These are phyloP conservation scores for Dasyornis broadbenti DNA, from an alignment of 2,113 vertebrate species.

Conservation along the genomic window DNA sequence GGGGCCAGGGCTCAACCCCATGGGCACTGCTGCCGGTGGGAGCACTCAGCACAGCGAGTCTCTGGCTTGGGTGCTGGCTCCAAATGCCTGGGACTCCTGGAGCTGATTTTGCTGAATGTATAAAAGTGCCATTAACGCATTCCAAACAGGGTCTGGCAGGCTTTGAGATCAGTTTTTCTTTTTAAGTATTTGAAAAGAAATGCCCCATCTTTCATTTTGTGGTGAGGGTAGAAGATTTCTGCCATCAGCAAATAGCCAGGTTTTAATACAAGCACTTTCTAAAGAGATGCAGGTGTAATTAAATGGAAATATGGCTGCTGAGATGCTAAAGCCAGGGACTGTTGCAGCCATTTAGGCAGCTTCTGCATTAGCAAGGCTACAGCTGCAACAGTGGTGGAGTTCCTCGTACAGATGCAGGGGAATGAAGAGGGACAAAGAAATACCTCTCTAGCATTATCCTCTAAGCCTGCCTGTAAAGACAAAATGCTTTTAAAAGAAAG, in stretches of 20 bases:
- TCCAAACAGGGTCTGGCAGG: neutral
- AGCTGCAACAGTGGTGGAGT: rapidly evolving
- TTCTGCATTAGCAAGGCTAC: neutral
- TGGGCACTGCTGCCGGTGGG: rapidly evolving
- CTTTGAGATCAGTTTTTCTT: neutral
- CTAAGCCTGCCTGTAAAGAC: neutral
- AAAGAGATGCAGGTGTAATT: neutral
- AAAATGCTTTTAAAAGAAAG: neutral
- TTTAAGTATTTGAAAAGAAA: neutral
- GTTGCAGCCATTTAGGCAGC: neutral
- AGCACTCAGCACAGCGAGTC: rapidly evolving
- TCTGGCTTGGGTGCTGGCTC: neutral
- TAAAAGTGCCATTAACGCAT: rapidly evolving
- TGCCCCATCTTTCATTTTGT: neutral
- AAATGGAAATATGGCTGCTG: neutral
- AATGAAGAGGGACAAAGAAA: neutral
- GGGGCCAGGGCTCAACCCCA: neutral
- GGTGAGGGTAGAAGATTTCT: neutral
- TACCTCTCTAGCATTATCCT: neutral
- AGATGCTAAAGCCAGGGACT: neutral
- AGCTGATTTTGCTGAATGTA: neutral
- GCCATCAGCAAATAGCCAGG: neutral
- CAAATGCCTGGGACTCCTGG: neutral
- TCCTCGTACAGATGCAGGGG: neutral
- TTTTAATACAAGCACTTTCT: neutral